Evolutionary conservation across 2,797 vertebrate genomes (phyloP).

Genomic region (Cynopterus sphinx): DNA sequence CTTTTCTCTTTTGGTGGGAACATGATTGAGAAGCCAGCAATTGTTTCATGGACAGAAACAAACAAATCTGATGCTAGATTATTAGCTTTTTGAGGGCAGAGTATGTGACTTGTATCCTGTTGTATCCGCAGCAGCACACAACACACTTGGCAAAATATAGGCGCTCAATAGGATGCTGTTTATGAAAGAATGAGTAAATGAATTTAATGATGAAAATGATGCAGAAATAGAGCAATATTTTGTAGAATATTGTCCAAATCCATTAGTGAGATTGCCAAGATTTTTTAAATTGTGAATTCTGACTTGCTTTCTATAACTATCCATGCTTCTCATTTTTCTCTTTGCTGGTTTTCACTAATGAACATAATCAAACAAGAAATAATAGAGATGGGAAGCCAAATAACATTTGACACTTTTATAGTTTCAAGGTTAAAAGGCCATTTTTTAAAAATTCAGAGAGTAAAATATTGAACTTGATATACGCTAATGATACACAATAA

Average conservation of each 20-base stretch:
- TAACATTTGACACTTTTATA: background rate
- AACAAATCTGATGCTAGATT: background rate
- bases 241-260: background rate
- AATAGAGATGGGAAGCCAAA: background rate
- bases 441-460: conserved; percentile 11
- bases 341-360: conserved; percentile 21
- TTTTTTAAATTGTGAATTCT: background rate
- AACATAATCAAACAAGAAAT: background rate
- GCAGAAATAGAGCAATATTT: background rate
- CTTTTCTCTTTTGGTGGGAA: background rate
- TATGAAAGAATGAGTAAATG: background rate
- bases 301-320: background rate
- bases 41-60: background rate
- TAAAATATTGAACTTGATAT: background rate
- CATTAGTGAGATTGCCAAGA: background rate
- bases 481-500: conserved; percentile 20
- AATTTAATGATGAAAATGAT: background rate
- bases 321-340: conserved; percentile 16
- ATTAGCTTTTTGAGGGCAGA: background rate
- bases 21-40: background rate
- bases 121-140: background rate
- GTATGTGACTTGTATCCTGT: background rate
- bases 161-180: background rate
- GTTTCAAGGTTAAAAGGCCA: background rate
- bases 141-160: background rate